Evolutionary conservation across 1,140 invertebrate species (phyloP), one percentile per base, ranked within the genome.

Genomic region (Gryon sp.): DNA sequence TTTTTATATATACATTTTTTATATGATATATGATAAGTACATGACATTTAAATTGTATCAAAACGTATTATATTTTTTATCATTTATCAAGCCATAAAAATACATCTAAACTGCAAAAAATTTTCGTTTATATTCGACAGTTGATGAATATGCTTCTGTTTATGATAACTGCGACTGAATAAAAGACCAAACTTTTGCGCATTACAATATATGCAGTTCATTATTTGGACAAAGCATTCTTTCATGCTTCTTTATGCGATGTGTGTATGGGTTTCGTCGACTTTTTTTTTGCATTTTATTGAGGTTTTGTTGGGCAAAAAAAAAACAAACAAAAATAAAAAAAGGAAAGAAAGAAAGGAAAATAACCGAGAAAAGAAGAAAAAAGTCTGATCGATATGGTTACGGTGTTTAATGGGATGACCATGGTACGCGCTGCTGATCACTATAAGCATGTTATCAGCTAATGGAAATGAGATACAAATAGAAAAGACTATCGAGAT

Each of bases 321-420:
- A n/a, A n/a, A n/a, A n/a, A n/a, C n/a, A n/a, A 32, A 32, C n/a
- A 32, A 32, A 9, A 32, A 32, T 32, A 32, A 32, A 7, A 32
- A 32, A 2, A 32, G n/a, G 4, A 32, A 11, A 32, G 11, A 11
- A 5, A 66, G 38, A 53, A 26, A 2, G 9, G 28, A 34, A 43
- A 43, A 20, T 4, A 15, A 7, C 3, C 9, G 8, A 24, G 8
- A 15, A 46, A 62, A 24, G 40, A 50, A 48, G 12, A n/a, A n/a
- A n/a, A n/a, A n/a, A n/a, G n/a, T n/a, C 50, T 53, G 38, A 46
- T 72, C 68, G 57, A 62, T 72, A 60, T n/a, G n/a, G 38, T 62
- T 62, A 72, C 57, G 48, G 57, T 45, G 48, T 53, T 62, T 72
- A 72, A 59, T 53, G 59, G 55, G 52, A 73, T 73, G 69, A 73